Evolutionary conservation across 2,797 vertebrate genomes (phyloP).

Genomic region (Harpagifer antarcticus): DNA sequence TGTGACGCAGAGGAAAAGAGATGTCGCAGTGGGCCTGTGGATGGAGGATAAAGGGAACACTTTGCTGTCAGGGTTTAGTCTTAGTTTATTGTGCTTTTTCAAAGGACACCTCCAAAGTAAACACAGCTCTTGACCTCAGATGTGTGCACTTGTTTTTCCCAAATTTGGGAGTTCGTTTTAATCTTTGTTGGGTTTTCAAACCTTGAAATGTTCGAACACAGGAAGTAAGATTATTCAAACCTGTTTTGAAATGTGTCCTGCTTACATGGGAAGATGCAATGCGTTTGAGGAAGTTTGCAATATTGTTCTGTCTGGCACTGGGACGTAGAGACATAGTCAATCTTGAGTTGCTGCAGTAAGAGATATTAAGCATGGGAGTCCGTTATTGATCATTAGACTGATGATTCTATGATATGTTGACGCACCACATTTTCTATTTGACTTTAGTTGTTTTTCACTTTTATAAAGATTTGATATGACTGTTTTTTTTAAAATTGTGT

Average conservation of each 20-base stretch:
- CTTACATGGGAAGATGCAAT: slow-evolving; percentile 30
- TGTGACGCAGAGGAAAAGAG: slow-evolving; percentile 48
- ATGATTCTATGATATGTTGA: slow-evolving; percentile 61
- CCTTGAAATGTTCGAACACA: neutral
- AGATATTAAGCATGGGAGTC: slow-evolving; percentile 38
- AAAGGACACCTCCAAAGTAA: slow-evolving; percentile 24
- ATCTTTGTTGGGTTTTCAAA: slow-evolving; percentile 29
- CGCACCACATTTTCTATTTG: slow-evolving; percentile 68
- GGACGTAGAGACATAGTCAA: neutral
- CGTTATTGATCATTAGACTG: slow-evolving; percentile 34
- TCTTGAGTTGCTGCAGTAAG: slow-evolving; percentile 12
- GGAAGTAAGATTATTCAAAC: slow-evolving; percentile 11
- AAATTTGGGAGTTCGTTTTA: slow-evolving; percentile 12
- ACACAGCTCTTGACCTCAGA: slow-evolving; percentile 26
- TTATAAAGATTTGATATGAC: slow-evolving; percentile 81
- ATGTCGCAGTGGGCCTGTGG: neutral
- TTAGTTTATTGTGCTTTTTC: slow-evolving; percentile 40
- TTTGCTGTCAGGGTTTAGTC: slow-evolving; percentile 37
- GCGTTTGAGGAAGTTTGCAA: slow-evolving; percentile 37
- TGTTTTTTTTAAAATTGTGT: slow-evolving; percentile 52
- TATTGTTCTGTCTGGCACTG: slow-evolving; percentile 21
- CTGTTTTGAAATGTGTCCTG: slow-evolving; percentile 24
- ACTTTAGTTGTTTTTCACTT: slow-evolving; percentile 80
- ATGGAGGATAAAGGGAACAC: slow-evolving; percentile 35
- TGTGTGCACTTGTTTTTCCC: slow-evolving; percentile 24